phyloP scores from a whole-genome alignment of 2,797 vertebrate species.

The Aphelocoma californica region DNA sequence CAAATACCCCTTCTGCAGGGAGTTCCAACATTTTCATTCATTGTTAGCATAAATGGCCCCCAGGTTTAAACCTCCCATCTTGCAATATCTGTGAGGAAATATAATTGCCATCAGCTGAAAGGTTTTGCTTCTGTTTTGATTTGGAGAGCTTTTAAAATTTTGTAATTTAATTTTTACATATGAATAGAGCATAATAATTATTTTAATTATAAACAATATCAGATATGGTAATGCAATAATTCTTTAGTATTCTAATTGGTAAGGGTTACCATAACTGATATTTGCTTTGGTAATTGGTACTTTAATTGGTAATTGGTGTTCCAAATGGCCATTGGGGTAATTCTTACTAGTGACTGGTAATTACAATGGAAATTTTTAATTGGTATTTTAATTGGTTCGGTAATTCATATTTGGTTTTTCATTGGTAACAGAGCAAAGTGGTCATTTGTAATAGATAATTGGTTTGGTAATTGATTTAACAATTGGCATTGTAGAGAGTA shows the following conservation, averaged over 20 bases:
- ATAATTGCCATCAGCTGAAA: neutral
- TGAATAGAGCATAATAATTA: conserved; percentile 5
- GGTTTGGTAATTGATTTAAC: conserved; percentile 56
- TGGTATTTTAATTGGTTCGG: conserved; percentile 56
- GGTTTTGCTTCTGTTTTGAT: neutral
- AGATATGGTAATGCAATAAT: conserved; percentile 51
- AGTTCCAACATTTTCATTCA: neutral
- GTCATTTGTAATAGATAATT: conserved; percentile 56
- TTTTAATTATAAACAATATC: conserved; percentile 62
- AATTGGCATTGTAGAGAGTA: neutral
- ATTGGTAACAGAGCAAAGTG: conserved; percentile 21
- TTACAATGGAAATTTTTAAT: conserved; percentile 60
- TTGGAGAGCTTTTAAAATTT: neutral
- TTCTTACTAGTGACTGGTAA: conserved; percentile 45
- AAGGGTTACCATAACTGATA: conserved; percentile 47
- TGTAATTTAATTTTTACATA: conserved; percentile 21
- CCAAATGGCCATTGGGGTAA: conserved; percentile 51
- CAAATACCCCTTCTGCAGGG: neutral
- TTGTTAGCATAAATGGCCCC: neutral
- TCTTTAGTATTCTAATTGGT: conserved; percentile 56
- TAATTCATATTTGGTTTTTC: conserved; percentile 57
- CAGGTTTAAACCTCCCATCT: neutral
- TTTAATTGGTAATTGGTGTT: conserved; percentile 60
- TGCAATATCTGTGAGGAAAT: neutral
- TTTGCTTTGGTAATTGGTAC: conserved; percentile 57